Evolutionary conservation across 2,888 invertebrate species (phyloP).

Genomic region (Dioctria linearis): DNA sequence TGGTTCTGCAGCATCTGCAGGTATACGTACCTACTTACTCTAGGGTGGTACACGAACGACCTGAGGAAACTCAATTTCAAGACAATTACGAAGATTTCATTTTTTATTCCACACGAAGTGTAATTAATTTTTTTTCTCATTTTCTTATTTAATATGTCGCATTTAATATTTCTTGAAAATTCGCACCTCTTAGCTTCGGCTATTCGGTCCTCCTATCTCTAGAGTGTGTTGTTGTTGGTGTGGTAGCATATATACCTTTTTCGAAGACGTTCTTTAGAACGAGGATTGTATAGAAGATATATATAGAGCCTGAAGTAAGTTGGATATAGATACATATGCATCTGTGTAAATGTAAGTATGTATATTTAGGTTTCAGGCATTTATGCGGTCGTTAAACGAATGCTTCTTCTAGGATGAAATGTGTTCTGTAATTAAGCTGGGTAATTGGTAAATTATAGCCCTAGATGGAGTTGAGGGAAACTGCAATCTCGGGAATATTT

Average conservation of each 20-base stretch:
- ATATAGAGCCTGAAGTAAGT: background rate
- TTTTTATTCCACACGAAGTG: constrained; percentile 36
- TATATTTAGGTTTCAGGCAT: constrained; percentile 43
- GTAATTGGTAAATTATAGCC: constrained; percentile 69
- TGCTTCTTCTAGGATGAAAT: constrained; percentile 66
- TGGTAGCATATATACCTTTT: background rate
- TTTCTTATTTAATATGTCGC: constrained; percentile 39
- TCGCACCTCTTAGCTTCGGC: constrained; percentile 25
- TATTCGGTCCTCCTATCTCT: background rate
- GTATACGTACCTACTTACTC: background rate
- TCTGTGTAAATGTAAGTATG: background rate
- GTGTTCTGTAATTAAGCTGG: constrained; percentile 70
- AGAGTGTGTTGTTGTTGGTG: background rate
- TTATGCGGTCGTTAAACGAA: constrained; percentile 49
- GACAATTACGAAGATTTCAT: constrained; percentile 41
- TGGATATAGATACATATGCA: background rate
- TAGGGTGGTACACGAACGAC: background rate
- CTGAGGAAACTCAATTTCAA: constrained; percentile 32
- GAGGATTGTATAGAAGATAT: too few species aligned
- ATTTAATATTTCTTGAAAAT: constrained; percentile 39
- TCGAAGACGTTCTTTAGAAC: background rate
- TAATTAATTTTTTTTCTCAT: constrained; percentile 46
- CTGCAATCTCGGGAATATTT: constrained; percentile 41
- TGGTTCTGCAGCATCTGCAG: too few species aligned
- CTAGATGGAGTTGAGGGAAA: constrained; percentile 26